These are phyloP conservation scores for Pollenia angustigena DNA, from an alignment of 2,888 invertebrate genomes.

Conservation along the genomic window DNA sequence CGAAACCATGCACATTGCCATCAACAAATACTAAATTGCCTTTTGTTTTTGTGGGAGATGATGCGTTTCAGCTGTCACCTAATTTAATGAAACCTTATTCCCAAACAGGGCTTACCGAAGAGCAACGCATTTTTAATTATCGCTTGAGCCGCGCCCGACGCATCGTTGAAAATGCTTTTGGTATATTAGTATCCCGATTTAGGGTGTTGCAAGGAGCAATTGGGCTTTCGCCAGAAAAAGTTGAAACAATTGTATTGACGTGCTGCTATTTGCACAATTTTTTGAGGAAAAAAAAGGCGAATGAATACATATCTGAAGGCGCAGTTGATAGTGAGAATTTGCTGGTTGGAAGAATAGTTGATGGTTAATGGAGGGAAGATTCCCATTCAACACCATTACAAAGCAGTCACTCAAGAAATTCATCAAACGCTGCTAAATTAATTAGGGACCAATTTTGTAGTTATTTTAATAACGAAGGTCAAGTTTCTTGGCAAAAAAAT, in stretches of 20 bases:
- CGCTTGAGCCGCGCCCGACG: conserved; percentile 64
- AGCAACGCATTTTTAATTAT: conserved; percentile 66
- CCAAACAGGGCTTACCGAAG: conserved; percentile 2
- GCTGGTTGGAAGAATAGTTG: conserved; percentile 34
- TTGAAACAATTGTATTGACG: conserved; percentile 49
- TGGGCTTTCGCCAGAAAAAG: no score
- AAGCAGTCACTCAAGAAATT: conserved; percentile 38
- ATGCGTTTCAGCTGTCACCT: conserved; percentile 45
- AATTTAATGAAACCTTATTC: conserved; percentile 58
- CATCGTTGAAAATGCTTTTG: neutral
- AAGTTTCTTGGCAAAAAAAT: conserved; percentile 63
- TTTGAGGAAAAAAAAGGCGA: conserved; percentile 35
- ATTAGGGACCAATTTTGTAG: conserved; percentile 58
- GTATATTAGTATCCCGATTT: conserved; percentile 73
- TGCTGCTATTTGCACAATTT: conserved; percentile 75
- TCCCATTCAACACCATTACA: conserved; percentile 47
- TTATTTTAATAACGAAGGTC: conserved; percentile 64
- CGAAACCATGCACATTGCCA: no score
- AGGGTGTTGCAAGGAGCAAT: conserved; percentile 75
- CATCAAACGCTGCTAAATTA: conserved; percentile 48
- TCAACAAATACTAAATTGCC: conserved; percentile 27
- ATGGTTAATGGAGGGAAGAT: conserved; percentile 62
- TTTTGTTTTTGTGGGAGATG: conserved; percentile 56
- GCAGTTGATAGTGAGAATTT: conserved; percentile 51
- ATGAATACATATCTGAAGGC: conserved; percentile 68